Percentiles rank a stretch among this genome's conserved stretches.
Conservation (phyloP, 2,797 vertebrate species). For the Prunella strophiata region DNA sequence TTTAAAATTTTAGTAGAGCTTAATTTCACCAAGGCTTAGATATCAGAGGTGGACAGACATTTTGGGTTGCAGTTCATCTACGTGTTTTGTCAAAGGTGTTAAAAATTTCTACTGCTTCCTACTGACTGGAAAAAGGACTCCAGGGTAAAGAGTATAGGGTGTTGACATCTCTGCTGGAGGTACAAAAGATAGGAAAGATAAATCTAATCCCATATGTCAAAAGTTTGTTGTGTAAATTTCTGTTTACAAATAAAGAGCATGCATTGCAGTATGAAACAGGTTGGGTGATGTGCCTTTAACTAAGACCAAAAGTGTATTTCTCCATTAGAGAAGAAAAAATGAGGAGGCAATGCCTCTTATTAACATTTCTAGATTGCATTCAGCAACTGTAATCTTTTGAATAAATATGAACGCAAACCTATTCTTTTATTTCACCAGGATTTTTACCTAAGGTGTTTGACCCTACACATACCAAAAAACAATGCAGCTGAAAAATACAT, state of each 20-base stretch:
- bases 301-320: not conserved
- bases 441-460: not conserved
- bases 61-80: not conserved
- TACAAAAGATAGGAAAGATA: not conserved
- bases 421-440: not conserved
- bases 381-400: not conserved
- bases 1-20: not conserved
- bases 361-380: not conserved
- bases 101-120: not conserved
- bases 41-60: not conserved
- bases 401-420: not conserved
- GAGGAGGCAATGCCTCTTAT: not conserved
- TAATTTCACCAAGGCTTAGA: not conserved
- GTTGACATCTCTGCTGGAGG: not conserved
- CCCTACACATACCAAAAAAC: not conserved
- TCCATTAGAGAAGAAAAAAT: not conserved
- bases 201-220: not conserved
- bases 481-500: not conserved
- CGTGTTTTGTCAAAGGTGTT: not conserved
- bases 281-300: not conserved
- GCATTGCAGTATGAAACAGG: not conserved
- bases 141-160: not conserved
- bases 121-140: not conserved
- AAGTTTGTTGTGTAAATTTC: not conserved
- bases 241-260: not conserved